Percentiles rank a stretch among this genome's conserved stretches.
phyloP scores from a whole-genome alignment of 2,888 invertebrate genomes.

The Eubasilissa splendida region DNA sequence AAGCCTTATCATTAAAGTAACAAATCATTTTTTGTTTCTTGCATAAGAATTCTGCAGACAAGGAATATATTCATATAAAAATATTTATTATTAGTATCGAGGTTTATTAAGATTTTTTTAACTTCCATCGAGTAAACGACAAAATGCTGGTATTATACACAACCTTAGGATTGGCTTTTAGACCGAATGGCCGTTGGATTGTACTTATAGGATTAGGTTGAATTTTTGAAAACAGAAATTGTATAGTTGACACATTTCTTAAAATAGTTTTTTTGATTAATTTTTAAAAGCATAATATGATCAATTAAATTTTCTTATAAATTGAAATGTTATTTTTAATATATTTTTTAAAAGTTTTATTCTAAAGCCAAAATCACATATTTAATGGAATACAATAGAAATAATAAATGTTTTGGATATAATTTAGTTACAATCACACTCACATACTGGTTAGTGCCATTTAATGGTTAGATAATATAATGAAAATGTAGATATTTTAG shows the following conservation, averaged over 20 bases:
- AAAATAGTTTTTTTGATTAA: no score
- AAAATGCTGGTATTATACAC: constrained; percentile 23
- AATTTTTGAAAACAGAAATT: no score
- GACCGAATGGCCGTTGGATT: constrained; percentile 18
- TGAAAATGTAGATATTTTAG: not conserved
- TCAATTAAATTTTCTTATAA: no score
- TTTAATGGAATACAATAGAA: not conserved
- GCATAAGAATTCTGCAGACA: not conserved
- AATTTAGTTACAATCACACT: not conserved
- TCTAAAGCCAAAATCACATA: no score
- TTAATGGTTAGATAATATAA: constrained; percentile 4
- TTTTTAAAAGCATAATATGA: no score
- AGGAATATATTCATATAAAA: constrained; percentile 19
- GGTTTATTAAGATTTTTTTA: not conserved
- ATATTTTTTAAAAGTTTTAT: no score
- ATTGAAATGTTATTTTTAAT: no score
- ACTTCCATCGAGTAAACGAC: not conserved
- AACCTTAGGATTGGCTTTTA: constrained; percentile 28
- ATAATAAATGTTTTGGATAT: not conserved
- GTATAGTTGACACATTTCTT: no score
- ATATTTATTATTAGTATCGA: constrained; percentile 25
- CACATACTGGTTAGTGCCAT: constrained; percentile 12
- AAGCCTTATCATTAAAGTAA: constrained; percentile 27
- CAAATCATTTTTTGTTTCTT: no score
- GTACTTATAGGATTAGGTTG: constrained; percentile 8